phyloP scores from a whole-genome alignment of 2,797 vertebrate genomes.

The Halcyon leucocephala region DNA sequence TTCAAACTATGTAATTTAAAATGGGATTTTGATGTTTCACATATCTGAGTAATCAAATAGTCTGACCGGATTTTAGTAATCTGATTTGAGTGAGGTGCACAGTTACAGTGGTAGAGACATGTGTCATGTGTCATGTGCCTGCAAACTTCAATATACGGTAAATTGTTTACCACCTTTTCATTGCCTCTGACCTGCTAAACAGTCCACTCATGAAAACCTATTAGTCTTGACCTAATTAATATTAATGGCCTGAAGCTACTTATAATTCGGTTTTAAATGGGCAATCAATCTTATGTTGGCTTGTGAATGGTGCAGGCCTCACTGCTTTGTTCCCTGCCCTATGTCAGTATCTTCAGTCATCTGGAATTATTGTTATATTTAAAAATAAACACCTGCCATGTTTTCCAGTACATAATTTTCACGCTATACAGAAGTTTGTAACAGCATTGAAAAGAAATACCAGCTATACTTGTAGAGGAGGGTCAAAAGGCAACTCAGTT shows the following conservation, averaged over 20 bases:
- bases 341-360: neutral
- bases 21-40: neutral
- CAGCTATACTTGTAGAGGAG: neutral
- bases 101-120: neutral
- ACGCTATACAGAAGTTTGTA: neutral
- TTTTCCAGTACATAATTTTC: neutral
- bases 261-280: conserved; percentile 40
- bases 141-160: neutral
- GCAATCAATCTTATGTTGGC: conserved; percentile 26
- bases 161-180: conserved; percentile 43
- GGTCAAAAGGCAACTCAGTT: neutral
- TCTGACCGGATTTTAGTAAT: neutral
- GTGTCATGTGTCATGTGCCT: neutral
- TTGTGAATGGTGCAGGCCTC: neutral
- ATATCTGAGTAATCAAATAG: neutral
- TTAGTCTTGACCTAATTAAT: conserved; percentile 67
- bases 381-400: neutral
- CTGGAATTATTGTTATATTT: neutral
- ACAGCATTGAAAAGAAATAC: neutral
- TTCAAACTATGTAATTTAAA: neutral
- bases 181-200: conserved; percentile 53
- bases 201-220: conserved; percentile 37
- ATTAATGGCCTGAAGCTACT: conserved; percentile 14
- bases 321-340: neutral
- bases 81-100: neutral